Evolutionary conservation across 2,113 vertebrate genomes (phyloP).

Genomic region (Chaenocephalus aceratus): DNA sequence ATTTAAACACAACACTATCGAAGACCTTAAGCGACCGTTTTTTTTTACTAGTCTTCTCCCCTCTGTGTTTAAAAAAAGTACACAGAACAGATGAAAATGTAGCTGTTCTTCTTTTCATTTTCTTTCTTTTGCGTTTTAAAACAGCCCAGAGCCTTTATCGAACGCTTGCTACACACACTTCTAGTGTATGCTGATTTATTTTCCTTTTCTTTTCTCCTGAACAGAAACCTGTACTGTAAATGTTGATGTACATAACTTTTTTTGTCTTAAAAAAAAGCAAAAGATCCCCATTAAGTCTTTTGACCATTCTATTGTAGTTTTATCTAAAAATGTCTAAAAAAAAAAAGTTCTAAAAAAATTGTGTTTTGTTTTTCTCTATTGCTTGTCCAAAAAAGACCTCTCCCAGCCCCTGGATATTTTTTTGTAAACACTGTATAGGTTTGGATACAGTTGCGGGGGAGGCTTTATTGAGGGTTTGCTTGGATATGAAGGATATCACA

Average conservation of each 20-base stretch:
- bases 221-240: slow-evolving; percentile 82
- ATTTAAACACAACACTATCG: slow-evolving; percentile 46
- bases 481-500: slow-evolving; percentile 45
- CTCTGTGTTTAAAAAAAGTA: slow-evolving; percentile 35
- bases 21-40: slow-evolving; percentile 43
- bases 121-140: slow-evolving; percentile 56
- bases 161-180: slow-evolving; percentile 58
- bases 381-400: slow-evolving; percentile 67
- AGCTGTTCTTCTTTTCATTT: slow-evolving; percentile 41
- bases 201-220: slow-evolving; percentile 21
- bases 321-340: slow-evolving; percentile 78
- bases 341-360: slow-evolving; percentile 70
- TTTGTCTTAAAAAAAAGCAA: slow-evolving; percentile 72
- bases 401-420: slow-evolving; percentile 58
- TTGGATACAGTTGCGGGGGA: slow-evolving; percentile 66
- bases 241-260: slow-evolving; percentile 84
- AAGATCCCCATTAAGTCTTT: slow-evolving; percentile 80
- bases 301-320: slow-evolving; percentile 84
- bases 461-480: slow-evolving; percentile 53
- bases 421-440: slow-evolving; percentile 72
- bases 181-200: slow-evolving; percentile 55
- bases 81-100: slow-evolving; percentile 36
- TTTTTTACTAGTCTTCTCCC: slow-evolving; percentile 34
- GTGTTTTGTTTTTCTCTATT: slow-evolving; percentile 72
- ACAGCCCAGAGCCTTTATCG: slow-evolving; percentile 59